A percentile compares a stretch with the other conserved stretches of the same genome.
phyloP scores from a whole-genome alignment of 2,888 invertebrate species.

The Campaea margaritaria region DNA sequence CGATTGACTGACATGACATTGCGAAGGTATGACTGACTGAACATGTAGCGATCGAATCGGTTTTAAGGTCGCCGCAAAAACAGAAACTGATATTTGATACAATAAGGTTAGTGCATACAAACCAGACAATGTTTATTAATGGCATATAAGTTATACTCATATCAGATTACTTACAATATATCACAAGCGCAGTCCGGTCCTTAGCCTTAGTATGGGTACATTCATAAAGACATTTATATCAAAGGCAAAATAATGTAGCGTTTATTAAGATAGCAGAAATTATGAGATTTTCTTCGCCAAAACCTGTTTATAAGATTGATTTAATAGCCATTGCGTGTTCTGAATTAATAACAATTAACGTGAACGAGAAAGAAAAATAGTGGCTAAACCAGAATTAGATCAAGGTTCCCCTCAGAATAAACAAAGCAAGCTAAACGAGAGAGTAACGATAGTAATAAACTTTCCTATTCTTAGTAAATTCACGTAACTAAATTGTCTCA shows the following conservation, averaged over 20 bases:
- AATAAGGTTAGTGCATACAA: constrained; percentile 10
- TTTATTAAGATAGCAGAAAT: neutral
- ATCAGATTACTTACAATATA: too few relatives aligned
- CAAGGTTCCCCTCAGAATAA: constrained; percentile 35
- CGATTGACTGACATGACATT: constrained; percentile 32
- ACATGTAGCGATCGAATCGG: constrained; percentile 27
- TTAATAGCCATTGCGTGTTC: constrained; percentile 1
- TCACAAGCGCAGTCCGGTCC: neutral
- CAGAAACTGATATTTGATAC: constrained; percentile 34
- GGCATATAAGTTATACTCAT: too few relatives aligned
- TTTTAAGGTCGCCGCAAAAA: constrained; percentile 30
- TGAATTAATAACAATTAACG: constrained; percentile 19
- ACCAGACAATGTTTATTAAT: constrained; percentile 11
- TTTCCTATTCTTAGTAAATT: constrained; percentile 17
- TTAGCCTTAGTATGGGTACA: neutral
- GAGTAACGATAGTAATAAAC: constrained; percentile 23
- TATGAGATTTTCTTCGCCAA: neutral
- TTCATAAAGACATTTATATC: neutral
- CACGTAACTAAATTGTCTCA: neutral
- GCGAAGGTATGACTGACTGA: constrained; percentile 11
- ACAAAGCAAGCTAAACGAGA: constrained; percentile 24
- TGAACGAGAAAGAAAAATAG: constrained; percentile 21
- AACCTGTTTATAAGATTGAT: neutral
- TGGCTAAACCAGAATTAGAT: constrained; percentile 30
- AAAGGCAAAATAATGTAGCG: neutral